Base-by-base conservation (phyloP, 2,113 vertebrate genomes). In the Notarius quadriscutis region DNA sequence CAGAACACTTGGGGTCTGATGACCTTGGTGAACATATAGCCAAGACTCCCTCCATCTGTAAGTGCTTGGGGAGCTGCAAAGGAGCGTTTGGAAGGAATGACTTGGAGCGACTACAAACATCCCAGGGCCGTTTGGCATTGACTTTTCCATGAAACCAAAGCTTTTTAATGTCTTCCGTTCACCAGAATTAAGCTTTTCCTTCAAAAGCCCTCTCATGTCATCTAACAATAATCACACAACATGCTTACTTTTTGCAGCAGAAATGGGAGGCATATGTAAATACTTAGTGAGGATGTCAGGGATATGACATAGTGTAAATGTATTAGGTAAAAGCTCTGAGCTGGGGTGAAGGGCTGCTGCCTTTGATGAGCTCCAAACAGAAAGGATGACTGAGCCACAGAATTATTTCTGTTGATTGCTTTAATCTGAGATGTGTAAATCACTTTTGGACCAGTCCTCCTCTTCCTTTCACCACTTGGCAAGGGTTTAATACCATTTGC, bases 101-200 rank as follows among this genome's bases (percentile, higher is more conserved):
- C 91, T 92, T 91, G 91, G 90, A 93, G 87, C 81, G 81, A 87
- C 90, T 89, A 92, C 91, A 90, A 91, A 93, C 94, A 93, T 94
- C 93, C 90, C 92, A 88, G 89, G 91, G 86, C 84, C 90, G 90
- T 93, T 90, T 94, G 92, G 91, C 94, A 92, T 91, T 89, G 89
- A 91, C 88, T 92, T 94, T 94, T 93, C 89, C 93, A 91, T 86
- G 83, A 92, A 94, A 94, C 91, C 63, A 84, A 92, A 91, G 93
- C 86, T 89, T 69, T 86, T 84, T 92, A 92, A 94, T 93, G 92
- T 94, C 93, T 95, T 92, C 91, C 53, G 87, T 90, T 94, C 83
- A 87, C 89, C 88, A 89, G 90, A 93, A 93, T 92, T 88, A 92
- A 89, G 91, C 89, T 81, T 89, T 92, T 90, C 89, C 89, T 57